Evolutionary conservation across 2,113 vertebrate species (phyloP).

Genomic region (Apus apus): DNA sequence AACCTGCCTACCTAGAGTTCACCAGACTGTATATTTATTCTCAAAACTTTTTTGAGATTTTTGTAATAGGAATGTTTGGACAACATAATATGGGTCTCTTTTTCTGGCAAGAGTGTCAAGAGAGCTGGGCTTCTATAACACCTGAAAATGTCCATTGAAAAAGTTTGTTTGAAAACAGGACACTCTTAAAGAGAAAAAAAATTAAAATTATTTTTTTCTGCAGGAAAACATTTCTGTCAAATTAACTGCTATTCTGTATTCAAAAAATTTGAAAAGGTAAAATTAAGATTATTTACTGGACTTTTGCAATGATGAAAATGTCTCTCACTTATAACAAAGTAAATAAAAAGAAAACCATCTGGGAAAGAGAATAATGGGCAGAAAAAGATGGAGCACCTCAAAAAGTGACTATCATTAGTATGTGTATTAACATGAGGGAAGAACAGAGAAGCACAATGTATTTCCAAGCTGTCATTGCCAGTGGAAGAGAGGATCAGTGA

Average conservation of each 20-base stretch:
- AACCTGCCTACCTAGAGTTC: background rate
- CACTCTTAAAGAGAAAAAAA: background rate
- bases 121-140: background rate
- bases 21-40: background rate
- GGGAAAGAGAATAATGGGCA: background rate
- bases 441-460: fast-evolving
- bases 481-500: background rate
- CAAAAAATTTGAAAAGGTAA: background rate
- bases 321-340: background rate
- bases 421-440: background rate
- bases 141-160: background rate
- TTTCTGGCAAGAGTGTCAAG: background rate
- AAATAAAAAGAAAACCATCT: background rate
- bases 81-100: background rate
- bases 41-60: background rate
- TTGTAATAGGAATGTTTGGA: background rate
- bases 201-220: background rate
- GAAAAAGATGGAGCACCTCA: background rate
- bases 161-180: background rate
- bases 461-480: background rate
- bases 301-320: background rate
- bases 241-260: background rate
- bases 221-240: background rate
- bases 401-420: background rate
- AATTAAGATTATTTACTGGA: background rate